Base-by-base conservation (phyloP, 92 coral and sea anemone species). In the Parazoanthus atlanticus region DNA sequence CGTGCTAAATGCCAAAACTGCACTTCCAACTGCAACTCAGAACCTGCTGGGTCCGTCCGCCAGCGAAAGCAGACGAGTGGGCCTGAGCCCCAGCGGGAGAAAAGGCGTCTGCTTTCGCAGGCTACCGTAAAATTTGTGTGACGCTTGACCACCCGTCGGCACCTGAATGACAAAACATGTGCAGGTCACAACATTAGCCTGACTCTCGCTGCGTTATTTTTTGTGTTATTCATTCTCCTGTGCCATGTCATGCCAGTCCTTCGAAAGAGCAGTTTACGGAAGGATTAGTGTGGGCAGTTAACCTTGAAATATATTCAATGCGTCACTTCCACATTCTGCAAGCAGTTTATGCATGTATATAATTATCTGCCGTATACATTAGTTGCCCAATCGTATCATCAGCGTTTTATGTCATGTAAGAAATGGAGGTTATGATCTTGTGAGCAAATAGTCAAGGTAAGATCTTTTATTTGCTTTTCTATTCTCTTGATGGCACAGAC, bases 381-480 rank as follows among this genome's bases (percentile, higher is more conserved):
- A 23, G 69, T 13, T 56, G 19, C 65, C 21, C 21, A 56, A 1
- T 56, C 21, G 65, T 43, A 43, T 0, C 49, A 43, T 43, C 12
- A 7, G 49, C 49, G 49, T 12, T 46, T 52, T 52, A 21, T 61
- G 69, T 61, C 69, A 61, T 61, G 28, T 61, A 61, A 6, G 28
- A 23, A 61, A 5, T 19, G 16, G 67, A 78, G 82, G 15, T 46
- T 26, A 30, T 26, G 38, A 78, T 78, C 85, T 58, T 61, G 46
- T 52, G 72, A 80, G 72, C 72, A 80, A 80, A 80, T 36, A 56
- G 46, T 34, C 8, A 16, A 80, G 85, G 85, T 80, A 80, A 58
- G 85, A 23, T 28, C 30, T 30, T 17, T 21, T 61, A 33, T 80
- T 80, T 80, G 49, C 49, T 34, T 58, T 56, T 80, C 73, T n/a